phyloP scores from a whole-genome alignment of 2,888 invertebrate species.

The Hirtodrosophila duncani region DNA sequence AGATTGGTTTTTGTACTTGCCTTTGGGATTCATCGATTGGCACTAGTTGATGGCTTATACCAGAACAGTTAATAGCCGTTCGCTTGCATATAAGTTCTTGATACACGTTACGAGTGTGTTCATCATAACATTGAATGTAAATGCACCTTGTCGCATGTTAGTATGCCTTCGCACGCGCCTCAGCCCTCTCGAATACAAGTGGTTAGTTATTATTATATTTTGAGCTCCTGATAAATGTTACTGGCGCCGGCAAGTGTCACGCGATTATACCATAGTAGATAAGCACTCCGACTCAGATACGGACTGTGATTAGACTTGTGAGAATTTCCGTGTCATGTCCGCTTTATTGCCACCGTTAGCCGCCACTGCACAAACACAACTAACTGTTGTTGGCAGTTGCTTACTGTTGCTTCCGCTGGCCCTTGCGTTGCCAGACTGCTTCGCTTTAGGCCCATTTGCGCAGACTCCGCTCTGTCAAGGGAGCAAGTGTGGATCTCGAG shows the following conservation, averaged over 20 bases:
- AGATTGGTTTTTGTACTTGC: conserved; percentile 22
- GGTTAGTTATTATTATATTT: conserved; percentile 22
- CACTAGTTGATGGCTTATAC: conserved; percentile 11
- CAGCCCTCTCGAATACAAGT: background rate
- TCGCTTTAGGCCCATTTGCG: conserved; percentile 14
- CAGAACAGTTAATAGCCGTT: too few relatives aligned
- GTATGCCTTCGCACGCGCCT: background rate
- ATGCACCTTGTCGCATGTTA: background rate
- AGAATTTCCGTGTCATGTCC: conserved; percentile 9
- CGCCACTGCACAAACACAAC: conserved; percentile 33
- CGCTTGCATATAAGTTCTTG: too few relatives aligned
- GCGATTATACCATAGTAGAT: conserved; percentile 57
- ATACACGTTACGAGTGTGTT: too few relatives aligned
- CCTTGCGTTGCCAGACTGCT: conserved; percentile 41
- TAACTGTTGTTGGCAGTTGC: conserved; percentile 54
- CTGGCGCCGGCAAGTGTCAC: conserved; percentile 45
- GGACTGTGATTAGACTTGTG: too few relatives aligned
- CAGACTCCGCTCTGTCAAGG: conserved; percentile 27
- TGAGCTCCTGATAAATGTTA: conserved; percentile 18
- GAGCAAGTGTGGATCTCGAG: background rate
- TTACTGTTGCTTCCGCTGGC: conserved; percentile 29
- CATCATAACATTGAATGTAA: too few relatives aligned
- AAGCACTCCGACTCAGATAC: conserved; percentile 21
- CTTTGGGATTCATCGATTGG: conserved; percentile 56
- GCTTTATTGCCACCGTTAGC: conserved; percentile 26